A percentile compares a stretch with the other conserved stretches of the same genome.
These are phyloP conservation scores for Notechis scutatus DNA, from an alignment of 2,113 vertebrate species.

Conservation along the genomic window DNA sequence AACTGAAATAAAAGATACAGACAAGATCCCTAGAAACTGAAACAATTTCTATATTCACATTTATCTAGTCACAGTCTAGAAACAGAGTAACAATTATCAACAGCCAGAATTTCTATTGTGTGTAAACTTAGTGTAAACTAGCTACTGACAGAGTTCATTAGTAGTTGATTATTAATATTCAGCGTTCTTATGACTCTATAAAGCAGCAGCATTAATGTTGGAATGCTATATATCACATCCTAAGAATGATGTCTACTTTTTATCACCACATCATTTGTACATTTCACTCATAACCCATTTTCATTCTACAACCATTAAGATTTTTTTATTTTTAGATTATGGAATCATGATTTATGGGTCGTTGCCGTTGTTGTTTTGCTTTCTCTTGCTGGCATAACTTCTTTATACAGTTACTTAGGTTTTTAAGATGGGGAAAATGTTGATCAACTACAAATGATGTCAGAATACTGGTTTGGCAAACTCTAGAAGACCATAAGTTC, in stretches of 20 bases:
- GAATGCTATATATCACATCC: neutral
- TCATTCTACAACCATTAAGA: neutral
- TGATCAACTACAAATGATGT: too few relatives aligned
- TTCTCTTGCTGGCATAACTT: neutral
- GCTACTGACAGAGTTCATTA: neutral
- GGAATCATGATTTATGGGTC: neutral
- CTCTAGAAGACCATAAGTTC: too few relatives aligned
- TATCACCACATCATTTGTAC: neutral
- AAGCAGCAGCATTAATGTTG: neutral
- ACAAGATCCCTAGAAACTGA: neutral
- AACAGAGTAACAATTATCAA: too few relatives aligned
- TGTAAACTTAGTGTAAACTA: neutral
- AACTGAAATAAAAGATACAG: constrained; percentile 1
- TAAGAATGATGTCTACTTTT: neutral
- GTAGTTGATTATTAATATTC: neutral
- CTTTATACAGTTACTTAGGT: neutral
- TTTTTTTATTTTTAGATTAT: neutral
- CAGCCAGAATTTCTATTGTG: too few relatives aligned
- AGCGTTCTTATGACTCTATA: neutral
- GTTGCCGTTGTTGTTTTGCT: neutral
- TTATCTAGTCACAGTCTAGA: neutral
- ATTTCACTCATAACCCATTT: neutral
- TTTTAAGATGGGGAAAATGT: too few relatives aligned
- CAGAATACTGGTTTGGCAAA: too few relatives aligned
- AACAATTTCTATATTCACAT: neutral